A percentile compares a stretch with the other conserved stretches of the same genome.
phyloP scores from a whole-genome alignment of 2,113 vertebrate species.

The Rhizomys pruinosus region DNA sequence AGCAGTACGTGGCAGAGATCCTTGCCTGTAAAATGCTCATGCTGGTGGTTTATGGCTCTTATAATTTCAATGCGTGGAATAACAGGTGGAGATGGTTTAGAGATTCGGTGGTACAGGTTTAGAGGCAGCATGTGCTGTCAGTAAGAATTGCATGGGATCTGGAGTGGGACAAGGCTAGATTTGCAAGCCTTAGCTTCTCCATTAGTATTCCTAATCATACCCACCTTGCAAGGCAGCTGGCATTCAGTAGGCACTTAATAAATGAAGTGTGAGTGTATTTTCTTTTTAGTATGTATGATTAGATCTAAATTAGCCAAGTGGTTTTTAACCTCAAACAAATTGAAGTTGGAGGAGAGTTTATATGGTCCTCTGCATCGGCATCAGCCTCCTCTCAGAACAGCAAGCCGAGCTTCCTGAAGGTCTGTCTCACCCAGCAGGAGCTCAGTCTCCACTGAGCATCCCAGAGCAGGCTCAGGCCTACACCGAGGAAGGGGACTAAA shows the following conservation, averaged over 20 bases:
- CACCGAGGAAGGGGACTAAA: not conserved
- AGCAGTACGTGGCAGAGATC: constrained; percentile 35
- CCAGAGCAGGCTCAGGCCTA: not conserved
- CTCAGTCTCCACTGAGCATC: not conserved
- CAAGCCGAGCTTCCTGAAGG: not conserved
- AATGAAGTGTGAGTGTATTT: not conserved
- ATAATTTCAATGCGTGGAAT: constrained; percentile 50
- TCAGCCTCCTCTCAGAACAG: not conserved
- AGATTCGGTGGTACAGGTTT: not conserved
- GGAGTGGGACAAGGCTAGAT: constrained; percentile 25
- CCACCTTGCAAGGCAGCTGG: constrained; percentile 7
- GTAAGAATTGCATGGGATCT: constrained; percentile 12
- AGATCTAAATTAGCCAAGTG: constrained; percentile 32
- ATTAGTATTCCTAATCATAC: constrained; percentile 2
- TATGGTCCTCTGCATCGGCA: not conserved
- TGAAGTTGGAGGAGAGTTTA: not conserved
- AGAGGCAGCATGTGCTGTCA: not conserved
- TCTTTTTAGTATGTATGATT: constrained; percentile 50
- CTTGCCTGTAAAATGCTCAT: constrained; percentile 36
- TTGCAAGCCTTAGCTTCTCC: constrained; percentile 6
- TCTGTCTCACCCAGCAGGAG: not conserved
- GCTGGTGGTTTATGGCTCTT: constrained; percentile 65
- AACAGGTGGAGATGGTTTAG: constrained; percentile 57
- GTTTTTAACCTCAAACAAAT: constrained; percentile 22
- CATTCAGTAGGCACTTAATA: constrained; percentile 58